phyloP scores from a whole-genome alignment of 2,888 invertebrate genomes.

The Cosmia trapezina region DNA sequence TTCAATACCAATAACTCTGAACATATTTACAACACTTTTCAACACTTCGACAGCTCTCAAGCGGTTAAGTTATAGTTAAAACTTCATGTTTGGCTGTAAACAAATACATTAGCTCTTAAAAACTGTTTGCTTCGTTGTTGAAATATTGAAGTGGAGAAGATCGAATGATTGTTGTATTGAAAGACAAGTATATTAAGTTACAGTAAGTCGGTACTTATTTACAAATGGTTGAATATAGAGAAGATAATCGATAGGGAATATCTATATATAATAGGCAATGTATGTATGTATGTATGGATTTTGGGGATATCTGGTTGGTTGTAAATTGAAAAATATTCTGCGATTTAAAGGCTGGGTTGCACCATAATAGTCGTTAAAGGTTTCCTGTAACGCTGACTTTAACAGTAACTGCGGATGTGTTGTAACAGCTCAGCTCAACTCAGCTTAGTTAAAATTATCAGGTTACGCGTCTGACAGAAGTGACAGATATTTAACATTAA shows the following conservation, averaged over 20 bases:
- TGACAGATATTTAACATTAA: too few species aligned
- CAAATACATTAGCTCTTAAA: slow-evolving; percentile 53
- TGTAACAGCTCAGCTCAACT: too few species aligned
- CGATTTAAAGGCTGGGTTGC: background rate
- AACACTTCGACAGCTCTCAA: slow-evolving; percentile 50
- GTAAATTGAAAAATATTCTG: background rate
- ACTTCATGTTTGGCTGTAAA: slow-evolving; percentile 49
- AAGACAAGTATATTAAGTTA: slow-evolving; percentile 15
- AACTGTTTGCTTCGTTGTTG: slow-evolving; percentile 13
- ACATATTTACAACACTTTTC: slow-evolving; percentile 53
- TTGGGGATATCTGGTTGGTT: background rate
- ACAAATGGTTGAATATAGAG: background rate
- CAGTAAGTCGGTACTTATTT: background rate
- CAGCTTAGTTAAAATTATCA: too few species aligned
- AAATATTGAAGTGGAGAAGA: slow-evolving; percentile 20
- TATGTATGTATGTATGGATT: too few species aligned
- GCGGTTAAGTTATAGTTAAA: slow-evolving; percentile 51
- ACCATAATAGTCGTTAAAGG: too few species aligned
- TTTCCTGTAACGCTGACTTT: too few species aligned
- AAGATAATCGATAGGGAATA: background rate
- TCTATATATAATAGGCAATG: too few species aligned
- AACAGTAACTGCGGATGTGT: too few species aligned
- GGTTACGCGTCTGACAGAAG: too few species aligned
- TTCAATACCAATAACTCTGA: slow-evolving; percentile 37
- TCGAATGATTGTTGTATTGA: slow-evolving; percentile 19